Evolutionary conservation across 2,797 vertebrate species (phyloP).

Genomic region (Percopsis omiscomaycus): DNA sequence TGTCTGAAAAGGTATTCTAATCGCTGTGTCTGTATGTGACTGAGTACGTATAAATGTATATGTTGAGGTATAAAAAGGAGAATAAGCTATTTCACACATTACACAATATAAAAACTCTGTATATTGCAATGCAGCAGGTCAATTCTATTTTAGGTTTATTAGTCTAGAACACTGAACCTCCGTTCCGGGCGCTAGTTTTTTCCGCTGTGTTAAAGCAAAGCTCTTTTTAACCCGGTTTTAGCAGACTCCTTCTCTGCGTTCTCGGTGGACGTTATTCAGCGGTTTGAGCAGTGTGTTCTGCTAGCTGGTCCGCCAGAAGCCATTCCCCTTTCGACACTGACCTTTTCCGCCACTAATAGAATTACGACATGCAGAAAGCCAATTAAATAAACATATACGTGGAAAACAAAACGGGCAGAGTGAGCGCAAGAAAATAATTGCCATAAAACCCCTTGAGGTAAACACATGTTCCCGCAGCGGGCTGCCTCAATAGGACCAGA

Average conservation of each 20-base stretch:
- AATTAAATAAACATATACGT: conserved; percentile 75
- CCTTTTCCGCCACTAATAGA: conserved; percentile 74
- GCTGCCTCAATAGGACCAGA: conserved; percentile 55
- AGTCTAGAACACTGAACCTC: conserved; percentile 40
- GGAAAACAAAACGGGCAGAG: conserved; percentile 63
- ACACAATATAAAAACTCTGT: conserved; percentile 1
- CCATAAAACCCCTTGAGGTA: conserved; percentile 71
- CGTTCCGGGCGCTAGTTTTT: conserved; percentile 20
- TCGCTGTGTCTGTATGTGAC: too few relatives aligned
- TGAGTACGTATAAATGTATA: too few relatives aligned
- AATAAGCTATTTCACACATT: background rate
- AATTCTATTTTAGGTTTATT: conserved; percentile 41
- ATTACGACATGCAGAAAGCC: conserved; percentile 69
- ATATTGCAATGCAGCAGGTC: conserved; percentile 14
- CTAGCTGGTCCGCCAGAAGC: conserved; percentile 53
- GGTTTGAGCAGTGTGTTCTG: conserved; percentile 27
- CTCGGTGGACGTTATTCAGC: conserved; percentile 32
- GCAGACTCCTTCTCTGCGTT: conserved; percentile 27
- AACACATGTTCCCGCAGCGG: conserved; percentile 71
- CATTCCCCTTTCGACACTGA: conserved; percentile 70
- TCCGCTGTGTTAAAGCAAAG: conserved; percentile 39
- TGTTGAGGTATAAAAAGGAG: too few relatives aligned
- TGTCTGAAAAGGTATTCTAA: background rate
- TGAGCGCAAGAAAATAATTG: conserved; percentile 67
- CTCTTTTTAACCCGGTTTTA: conserved; percentile 37